Percentiles rank a stretch among this genome's conserved stretches.
phyloP scores from a whole-genome alignment of 2,113 vertebrate species.

The Paralichthys olivaceus region DNA sequence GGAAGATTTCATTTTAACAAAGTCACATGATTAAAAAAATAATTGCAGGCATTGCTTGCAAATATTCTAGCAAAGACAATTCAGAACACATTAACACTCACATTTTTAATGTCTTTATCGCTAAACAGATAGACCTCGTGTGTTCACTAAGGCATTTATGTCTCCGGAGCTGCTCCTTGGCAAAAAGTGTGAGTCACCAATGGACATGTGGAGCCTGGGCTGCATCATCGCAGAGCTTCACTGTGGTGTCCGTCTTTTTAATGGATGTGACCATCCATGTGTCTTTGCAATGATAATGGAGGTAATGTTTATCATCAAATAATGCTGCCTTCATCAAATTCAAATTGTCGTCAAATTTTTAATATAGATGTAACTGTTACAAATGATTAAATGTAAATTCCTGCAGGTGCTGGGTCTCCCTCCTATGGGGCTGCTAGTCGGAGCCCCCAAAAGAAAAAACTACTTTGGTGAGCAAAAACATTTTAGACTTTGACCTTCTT shows the following conservation, averaged over 20 bases:
- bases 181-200: slow-evolving; percentile 85
- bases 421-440: not conserved
- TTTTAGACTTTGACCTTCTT: not conserved
- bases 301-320: not conserved
- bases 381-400: not conserved
- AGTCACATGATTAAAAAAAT: too few relatives aligned
- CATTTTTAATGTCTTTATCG: not conserved
- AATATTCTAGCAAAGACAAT: not conserved
- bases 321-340: not conserved
- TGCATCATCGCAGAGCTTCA: not conserved
- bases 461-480: not conserved
- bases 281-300: not conserved
- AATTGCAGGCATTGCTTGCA: too few relatives aligned
- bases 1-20: not conserved
- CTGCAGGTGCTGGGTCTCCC: not conserved
- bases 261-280: not conserved
- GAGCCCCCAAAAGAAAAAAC: not conserved
- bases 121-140: slow-evolving; percentile 6
- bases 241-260: not conserved
- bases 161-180: slow-evolving; percentile 86
- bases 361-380: not conserved
- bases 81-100: not conserved
- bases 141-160: slow-evolving; percentile 10
- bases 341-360: not conserved
- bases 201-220: slow-evolving; percentile 80